Percentiles rank a stretch among this genome's conserved stretches.
Evolutionary conservation across 2,113 vertebrate species (phyloP).

Genomic region (Hemiprocne comata): DNA sequence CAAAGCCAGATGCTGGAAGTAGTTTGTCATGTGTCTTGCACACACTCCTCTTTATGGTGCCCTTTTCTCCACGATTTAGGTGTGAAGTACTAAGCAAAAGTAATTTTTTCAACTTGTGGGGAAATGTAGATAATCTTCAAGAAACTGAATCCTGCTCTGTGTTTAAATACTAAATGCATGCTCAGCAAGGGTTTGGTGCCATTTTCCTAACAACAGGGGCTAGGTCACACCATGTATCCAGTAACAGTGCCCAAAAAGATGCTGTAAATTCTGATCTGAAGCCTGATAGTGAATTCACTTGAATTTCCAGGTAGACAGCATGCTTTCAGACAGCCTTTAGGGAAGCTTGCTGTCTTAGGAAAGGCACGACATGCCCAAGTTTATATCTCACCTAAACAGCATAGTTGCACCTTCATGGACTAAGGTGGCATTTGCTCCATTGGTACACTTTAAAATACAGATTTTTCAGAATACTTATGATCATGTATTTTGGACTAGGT

Average conservation of each 20-base stretch:
- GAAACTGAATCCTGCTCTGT: background rate
- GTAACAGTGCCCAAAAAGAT: background rate
- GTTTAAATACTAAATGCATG: background rate
- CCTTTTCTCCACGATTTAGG: background rate
- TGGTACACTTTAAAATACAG: background rate
- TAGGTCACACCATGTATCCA: background rate
- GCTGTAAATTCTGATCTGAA: background rate
- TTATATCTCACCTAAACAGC: background rate
- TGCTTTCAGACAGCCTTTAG: background rate
- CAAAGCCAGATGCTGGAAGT: background rate
- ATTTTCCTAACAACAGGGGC: background rate
- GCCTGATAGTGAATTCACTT: background rate
- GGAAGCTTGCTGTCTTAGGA: background rate
- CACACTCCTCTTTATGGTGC: background rate
- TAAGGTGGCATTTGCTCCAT: background rate
- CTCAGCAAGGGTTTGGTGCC: accelerated
- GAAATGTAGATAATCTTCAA: background rate
- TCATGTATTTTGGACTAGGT: background rate
- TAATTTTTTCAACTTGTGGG: background rate
- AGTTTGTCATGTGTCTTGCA: background rate
- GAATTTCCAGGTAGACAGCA: background rate
- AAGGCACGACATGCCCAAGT: background rate
- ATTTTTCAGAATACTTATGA: background rate
- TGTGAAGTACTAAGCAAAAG: background rate
- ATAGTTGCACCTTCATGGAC: background rate